Conservation (phyloP, 2,888 invertebrate genomes). For the Andrena camellia region DNA sequence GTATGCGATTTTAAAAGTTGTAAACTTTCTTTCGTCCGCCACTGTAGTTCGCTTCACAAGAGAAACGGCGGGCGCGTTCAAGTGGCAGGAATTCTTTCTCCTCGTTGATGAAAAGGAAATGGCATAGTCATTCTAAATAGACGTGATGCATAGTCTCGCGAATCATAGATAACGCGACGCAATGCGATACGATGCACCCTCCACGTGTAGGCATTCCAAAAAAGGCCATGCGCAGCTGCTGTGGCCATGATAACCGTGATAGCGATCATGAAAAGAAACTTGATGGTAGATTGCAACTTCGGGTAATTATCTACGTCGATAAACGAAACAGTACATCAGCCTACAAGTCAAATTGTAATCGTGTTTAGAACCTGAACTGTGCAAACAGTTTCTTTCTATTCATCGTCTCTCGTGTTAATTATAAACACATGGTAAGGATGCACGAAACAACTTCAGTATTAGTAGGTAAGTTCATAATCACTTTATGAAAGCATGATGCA, state of each 20-base stretch:
- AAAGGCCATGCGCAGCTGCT: not conserved
- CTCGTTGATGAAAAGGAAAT: not conserved
- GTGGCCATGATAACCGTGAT: not conserved
- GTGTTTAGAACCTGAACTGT: not conserved
- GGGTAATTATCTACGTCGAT: not conserved
- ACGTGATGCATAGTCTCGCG: not conserved
- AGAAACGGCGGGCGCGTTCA: not conserved
- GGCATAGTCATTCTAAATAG: not conserved
- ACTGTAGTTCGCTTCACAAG: not conserved
- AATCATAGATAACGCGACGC: not conserved
- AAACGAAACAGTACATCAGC: not conserved
- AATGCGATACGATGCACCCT: not conserved
- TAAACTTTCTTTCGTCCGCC: no score
- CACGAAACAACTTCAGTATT: no score
- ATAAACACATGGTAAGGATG: no score
- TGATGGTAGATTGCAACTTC: conserved; percentile 2
- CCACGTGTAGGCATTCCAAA: not conserved
- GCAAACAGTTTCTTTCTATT: conserved; percentile 1
- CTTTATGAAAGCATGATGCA: no score
- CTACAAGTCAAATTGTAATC: not conserved
- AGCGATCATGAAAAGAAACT: conserved; percentile 9
- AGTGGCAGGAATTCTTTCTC: not conserved
- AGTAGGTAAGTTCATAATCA: no score
- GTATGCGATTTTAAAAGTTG: no score
- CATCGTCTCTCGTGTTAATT: no score